These are phyloP conservation scores for Heliconius erato DNA, from an alignment of 2,888 invertebrate species.

Conservation along the genomic window DNA sequence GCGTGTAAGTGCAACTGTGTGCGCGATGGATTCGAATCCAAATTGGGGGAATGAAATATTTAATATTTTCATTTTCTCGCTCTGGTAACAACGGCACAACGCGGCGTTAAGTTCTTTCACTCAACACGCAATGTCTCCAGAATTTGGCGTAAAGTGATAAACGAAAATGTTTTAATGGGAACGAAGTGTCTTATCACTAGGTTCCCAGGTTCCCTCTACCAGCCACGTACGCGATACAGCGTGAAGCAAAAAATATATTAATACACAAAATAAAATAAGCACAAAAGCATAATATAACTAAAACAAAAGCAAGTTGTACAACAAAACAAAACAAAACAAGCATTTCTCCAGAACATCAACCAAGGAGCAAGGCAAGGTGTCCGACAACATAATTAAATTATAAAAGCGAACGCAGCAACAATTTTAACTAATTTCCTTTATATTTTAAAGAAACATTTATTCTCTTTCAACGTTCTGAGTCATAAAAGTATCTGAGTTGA, in stretches of 20 bases:
- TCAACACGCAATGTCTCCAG: not conserved
- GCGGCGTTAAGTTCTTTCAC: not conserved
- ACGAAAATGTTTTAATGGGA: not conserved
- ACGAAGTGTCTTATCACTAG: not conserved
- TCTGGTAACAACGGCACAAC: not conserved
- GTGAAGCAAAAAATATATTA: no score
- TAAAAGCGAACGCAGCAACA: slow-evolving; percentile 5
- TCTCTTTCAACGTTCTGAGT: not conserved
- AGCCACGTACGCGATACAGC: no score
- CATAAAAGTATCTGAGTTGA: slow-evolving; percentile 20
- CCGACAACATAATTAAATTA: slow-evolving; percentile 24
- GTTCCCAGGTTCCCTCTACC: not conserved
- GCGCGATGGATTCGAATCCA: not conserved
- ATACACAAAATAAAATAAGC: not conserved
- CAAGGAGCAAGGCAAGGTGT: slow-evolving; percentile 21
- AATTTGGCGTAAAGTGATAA: not conserved
- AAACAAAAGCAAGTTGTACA: slow-evolving; percentile 5
- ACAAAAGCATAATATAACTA: not conserved
- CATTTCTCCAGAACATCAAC: not conserved
- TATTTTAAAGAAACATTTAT: slow-evolving; percentile 4
- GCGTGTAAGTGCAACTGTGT: not conserved
- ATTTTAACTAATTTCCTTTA: slow-evolving; percentile 24
- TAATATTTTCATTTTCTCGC: not conserved
- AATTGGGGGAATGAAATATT: not conserved
- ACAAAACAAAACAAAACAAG: slow-evolving; percentile 2